These are phyloP conservation scores for Linepithema humile DNA, from an alignment of 1,140 invertebrate species.

Conservation along the genomic window DNA sequence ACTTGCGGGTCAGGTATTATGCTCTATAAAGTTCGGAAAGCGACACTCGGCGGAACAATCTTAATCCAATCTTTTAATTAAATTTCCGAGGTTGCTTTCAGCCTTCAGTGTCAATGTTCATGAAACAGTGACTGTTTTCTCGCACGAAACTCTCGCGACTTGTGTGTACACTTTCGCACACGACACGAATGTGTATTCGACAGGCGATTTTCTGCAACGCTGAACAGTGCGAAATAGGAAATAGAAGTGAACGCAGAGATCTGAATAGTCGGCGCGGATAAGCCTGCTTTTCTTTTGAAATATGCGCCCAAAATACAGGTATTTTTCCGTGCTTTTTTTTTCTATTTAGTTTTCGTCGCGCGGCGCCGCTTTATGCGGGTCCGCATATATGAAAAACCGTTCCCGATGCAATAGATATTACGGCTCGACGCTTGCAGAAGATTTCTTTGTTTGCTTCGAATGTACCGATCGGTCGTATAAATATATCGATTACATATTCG, in stretches of 20 bases:
- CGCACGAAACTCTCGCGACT: background rate
- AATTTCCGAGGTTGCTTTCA: background rate
- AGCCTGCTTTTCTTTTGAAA: conserved; percentile 61
- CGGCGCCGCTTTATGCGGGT: background rate
- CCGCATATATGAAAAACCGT: conserved; percentile 48
- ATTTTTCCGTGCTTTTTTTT: background rate
- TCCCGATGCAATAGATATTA: conserved; percentile 29
- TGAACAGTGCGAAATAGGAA: conserved; percentile 46
- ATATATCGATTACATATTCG: conserved; percentile 38
- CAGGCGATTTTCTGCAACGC: conserved; percentile 38
- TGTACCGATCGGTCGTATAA: background rate
- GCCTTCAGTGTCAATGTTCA: background rate
- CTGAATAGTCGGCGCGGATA: conserved; percentile 46
- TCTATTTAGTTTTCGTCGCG: background rate
- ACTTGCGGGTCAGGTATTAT: background rate
- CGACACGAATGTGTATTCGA: background rate
- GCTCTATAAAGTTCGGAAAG: background rate
- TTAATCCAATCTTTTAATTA: conserved; percentile 22
- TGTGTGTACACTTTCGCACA: background rate
- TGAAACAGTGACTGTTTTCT: background rate
- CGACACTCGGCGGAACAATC: background rate
- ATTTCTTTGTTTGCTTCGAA: background rate
- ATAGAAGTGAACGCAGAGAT: conserved; percentile 11
- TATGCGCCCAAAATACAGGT: conserved; percentile 20
- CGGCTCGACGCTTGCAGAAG: background rate